Evolutionary conservation across 2,888 invertebrate species (phyloP).

Genomic region (Leptopilina syphax): DNA sequence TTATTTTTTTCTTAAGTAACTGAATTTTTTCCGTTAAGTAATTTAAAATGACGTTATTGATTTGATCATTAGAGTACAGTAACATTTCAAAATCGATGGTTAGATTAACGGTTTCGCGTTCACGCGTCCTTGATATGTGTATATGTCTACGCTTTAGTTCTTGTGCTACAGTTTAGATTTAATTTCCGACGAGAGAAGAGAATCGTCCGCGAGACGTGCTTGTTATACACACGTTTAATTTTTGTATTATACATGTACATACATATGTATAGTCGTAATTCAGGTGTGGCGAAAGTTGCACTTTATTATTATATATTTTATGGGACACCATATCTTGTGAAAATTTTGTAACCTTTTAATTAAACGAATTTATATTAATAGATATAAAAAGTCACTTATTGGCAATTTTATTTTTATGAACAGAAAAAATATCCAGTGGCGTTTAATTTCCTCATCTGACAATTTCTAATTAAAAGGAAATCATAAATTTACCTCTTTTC

Average conservation of each 20-base stretch:
- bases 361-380: neutral
- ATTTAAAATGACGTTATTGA: conserved; percentile 6
- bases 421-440: neutral
- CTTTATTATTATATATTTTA: conserved; percentile 22
- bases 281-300: conserved; percentile 25
- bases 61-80: conserved; percentile 1
- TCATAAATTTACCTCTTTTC: neutral
- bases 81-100: conserved; percentile 11
- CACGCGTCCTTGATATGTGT: conserved; percentile 1
- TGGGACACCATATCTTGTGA: neutral
- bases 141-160: neutral
- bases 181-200: conserved; percentile 4
- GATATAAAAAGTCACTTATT: neutral
- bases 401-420: neutral
- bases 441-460: neutral
- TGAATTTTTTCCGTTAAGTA: neutral
- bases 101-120: conserved; percentile 2
- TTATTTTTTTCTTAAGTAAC: neutral
- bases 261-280: neutral
- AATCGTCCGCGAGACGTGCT: conserved; percentile 17
- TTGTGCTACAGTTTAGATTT: neutral
- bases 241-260: neutral
- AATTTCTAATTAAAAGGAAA: conserved; percentile 6
- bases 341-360: conserved; percentile 17
- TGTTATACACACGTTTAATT: neutral